Evolutionary conservation across 2,797 vertebrate species (phyloP).

Genomic region (Spinus pinus): DNA sequence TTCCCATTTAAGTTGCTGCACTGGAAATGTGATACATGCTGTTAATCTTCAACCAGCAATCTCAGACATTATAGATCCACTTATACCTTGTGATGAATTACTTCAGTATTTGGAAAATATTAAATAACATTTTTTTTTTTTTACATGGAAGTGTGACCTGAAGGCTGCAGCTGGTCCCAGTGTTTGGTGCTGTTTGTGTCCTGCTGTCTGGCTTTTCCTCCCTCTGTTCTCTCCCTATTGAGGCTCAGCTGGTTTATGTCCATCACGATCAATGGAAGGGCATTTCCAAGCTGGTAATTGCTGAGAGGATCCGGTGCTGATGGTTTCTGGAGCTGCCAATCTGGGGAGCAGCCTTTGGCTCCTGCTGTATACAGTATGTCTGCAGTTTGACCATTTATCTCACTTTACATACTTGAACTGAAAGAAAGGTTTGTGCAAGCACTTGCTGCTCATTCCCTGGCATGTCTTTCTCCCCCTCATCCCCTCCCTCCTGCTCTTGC

Average conservation of each 20-base stretch:
- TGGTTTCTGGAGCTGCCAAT: constrained; percentile 73
- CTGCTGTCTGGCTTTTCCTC: constrained; percentile 49
- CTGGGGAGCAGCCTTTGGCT: constrained; percentile 65
- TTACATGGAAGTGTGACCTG: constrained; percentile 65
- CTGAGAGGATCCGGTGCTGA: constrained; percentile 64
- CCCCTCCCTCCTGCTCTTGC: neutral
- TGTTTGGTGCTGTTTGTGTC: constrained; percentile 58
- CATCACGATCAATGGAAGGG: constrained; percentile 68
- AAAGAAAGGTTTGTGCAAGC: constrained; percentile 68
- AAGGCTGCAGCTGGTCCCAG: constrained; percentile 74
- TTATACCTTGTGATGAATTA: constrained; percentile 75
- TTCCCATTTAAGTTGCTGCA: neutral
- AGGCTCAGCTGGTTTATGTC: constrained; percentile 73
- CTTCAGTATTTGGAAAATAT: constrained; percentile 73
- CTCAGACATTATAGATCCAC: constrained; percentile 73
- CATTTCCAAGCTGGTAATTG: constrained; percentile 74
- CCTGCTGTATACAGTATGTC: constrained; percentile 40
- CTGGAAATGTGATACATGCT: constrained; percentile 65
- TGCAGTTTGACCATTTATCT: constrained; percentile 71
- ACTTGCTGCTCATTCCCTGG: constrained; percentile 44
- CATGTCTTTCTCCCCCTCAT: neutral
- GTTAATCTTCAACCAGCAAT: constrained; percentile 71
- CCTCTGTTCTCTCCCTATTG: constrained; percentile 18
- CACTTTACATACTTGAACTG: constrained; percentile 57
- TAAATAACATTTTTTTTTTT: constrained; percentile 51